Evolutionary conservation across 2,888 invertebrate species (phyloP), one percentile per base, ranked within the genome.

Genomic region (Agonopterix alstromeriana): DNA sequence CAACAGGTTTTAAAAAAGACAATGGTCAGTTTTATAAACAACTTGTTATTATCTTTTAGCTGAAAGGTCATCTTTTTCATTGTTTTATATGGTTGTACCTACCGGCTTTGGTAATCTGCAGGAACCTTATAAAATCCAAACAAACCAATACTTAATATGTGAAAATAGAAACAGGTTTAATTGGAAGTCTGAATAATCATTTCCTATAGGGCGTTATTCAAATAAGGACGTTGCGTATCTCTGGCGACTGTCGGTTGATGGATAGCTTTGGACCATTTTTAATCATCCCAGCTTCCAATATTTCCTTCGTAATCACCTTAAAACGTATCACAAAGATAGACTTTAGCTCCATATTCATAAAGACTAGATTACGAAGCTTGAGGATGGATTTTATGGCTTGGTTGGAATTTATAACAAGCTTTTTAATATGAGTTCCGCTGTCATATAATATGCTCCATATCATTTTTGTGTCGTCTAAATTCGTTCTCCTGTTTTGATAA

Each of bases 261-360:
- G 87, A 87, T 86, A 67, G 77, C 73, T 72, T 61, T 63, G 61
- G 70, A 74, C 73, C 72, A 76, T 80, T 86, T 86, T 85, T 85
- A 86, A 85, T 87, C 81, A 81, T 77, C 68, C 70, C 54, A 51
- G 50, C 35, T 48, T 10, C 11, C 42, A 11, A 8, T 11, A 8
- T 8, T 42, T 12, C 8, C 8, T 8, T 12, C 42, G 8, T 42
- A 42, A n/a, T 10, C 11, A 42, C 42, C 8, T 11, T 12, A 2
- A 42, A n/a, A 38, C 38, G 38, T 7, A 3, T 7, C 38, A 38
- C 3, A 38, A 38, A 38, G n/a, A n/a, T n/a, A 38, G 7, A n/a
- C 38, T 38, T 38, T 38, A 38, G 3, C 3, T 4, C 9, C 38
- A 27, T 38, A n/a, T 38, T n/a, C 9, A 38, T 38, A 38, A 38